Conservation (phyloP, 2,888 invertebrate species). For the Mimas tiliae region DNA sequence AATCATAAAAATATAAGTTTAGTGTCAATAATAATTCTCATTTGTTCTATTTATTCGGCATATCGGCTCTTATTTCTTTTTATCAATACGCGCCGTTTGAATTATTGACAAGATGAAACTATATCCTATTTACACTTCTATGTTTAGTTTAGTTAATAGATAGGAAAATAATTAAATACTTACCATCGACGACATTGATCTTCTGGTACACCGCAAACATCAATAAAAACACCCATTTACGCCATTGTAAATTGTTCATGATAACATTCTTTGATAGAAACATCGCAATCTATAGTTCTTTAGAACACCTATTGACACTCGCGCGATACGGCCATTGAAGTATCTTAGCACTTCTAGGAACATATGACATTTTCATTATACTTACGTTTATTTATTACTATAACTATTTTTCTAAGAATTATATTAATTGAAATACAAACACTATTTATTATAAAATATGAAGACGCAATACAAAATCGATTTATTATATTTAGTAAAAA, state of each 20-base stretch:
- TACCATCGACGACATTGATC: constrained; percentile 66
- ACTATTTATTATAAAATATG: constrained; percentile 7
- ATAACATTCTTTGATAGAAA: constrained; percentile 61
- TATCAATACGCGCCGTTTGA: constrained; percentile 17
- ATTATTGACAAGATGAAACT: background rate
- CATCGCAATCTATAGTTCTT: constrained; percentile 62
- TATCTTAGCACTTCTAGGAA: constrained; percentile 46
- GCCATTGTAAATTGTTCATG: constrained; percentile 64
- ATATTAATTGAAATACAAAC: constrained; percentile 1
- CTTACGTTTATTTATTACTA: constrained; percentile 24
- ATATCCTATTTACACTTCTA: constrained; percentile 16
- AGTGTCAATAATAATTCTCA: background rate
- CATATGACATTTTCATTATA: constrained; percentile 59
- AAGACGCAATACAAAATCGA: constrained; percentile 13
- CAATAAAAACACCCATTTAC: constrained; percentile 66
- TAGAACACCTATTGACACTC: constrained; percentile 67
- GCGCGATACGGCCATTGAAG: constrained; percentile 69
- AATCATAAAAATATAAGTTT: background rate
- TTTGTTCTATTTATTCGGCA: background rate
- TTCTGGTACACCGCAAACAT: constrained; percentile 59
- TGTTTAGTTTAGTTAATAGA: constrained; percentile 14
- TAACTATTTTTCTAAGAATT: constrained; percentile 9
- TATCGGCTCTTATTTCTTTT: background rate
- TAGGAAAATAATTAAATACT: constrained; percentile 45
- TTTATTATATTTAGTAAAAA: background rate